phyloP scores from a whole-genome alignment of 2,113 vertebrate genomes.

The Naja naja region DNA sequence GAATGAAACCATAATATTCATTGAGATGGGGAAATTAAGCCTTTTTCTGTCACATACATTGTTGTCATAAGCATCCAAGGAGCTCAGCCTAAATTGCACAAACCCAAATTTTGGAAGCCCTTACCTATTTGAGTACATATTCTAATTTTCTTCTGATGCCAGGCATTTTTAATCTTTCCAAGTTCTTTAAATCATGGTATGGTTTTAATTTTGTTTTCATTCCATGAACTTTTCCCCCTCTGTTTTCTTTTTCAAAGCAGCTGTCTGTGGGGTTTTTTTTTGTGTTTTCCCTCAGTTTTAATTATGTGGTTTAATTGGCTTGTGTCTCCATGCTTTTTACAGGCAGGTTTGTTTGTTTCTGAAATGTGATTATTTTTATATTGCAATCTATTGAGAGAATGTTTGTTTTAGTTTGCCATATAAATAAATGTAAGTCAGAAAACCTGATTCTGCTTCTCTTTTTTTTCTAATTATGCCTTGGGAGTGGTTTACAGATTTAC shows the following conservation, averaged over 20 bases:
- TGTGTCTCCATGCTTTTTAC: neutral
- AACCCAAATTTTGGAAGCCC: neutral
- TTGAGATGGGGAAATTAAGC: neutral
- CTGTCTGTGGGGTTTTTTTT: neutral
- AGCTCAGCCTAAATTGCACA: neutral
- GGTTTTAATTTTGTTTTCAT: neutral
- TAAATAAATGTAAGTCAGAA: neutral
- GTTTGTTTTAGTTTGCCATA: neutral
- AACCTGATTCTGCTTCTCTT: neutral
- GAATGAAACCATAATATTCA: neutral
- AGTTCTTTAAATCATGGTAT: neutral
- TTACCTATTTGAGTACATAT: neutral
- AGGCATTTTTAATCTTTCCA: neutral
- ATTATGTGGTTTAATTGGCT: neutral
- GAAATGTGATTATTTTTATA: neutral
- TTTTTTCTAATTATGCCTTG: neutral
- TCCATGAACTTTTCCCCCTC: neutral
- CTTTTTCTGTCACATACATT: neutral
- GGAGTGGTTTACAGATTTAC: neutral
- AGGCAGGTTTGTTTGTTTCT: neutral
- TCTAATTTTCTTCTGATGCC: neutral
- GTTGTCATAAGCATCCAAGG: neutral
- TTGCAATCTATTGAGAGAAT: neutral
- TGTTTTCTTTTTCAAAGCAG: neutral
- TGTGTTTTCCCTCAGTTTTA: neutral